phyloP scores from a whole-genome alignment of 2,797 vertebrate species.

The Brotula barbata region DNA sequence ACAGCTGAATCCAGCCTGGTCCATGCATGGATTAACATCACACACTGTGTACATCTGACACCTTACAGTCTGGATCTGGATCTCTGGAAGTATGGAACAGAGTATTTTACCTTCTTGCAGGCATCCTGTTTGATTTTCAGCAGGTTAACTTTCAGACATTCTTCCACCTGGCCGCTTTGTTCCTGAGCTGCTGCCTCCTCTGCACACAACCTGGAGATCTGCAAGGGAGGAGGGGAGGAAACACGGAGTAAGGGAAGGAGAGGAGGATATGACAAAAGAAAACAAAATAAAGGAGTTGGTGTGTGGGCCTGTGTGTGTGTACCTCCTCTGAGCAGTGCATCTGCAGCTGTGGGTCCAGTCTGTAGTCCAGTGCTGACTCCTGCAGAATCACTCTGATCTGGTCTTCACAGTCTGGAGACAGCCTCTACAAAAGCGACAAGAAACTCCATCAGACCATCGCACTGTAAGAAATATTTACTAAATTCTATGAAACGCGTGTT shows the following conservation, averaged over 20 bases:
- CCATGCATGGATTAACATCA: no score
- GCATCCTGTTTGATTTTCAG: conserved; percentile 89
- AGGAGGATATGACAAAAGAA: no score
- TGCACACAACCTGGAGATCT: conserved; percentile 91
- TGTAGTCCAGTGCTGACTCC: conserved; percentile 94
- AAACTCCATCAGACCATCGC: no score
- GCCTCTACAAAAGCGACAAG: conserved; percentile 84
- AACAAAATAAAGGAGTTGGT: no score
- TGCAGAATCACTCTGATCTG: conserved; percentile 95
- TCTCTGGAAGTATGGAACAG: neutral
- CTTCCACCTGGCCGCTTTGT: conserved; percentile 95
- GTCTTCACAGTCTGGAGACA: conserved; percentile 95
- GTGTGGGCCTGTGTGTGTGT: conserved; percentile 4
- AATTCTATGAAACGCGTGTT: no score
- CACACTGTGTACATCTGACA: no score
- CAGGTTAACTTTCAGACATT: conserved; percentile 95
- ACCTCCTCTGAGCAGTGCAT: conserved; percentile 94
- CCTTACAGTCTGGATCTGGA: no score
- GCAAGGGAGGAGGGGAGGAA: neutral
- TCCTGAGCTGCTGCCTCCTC: conserved; percentile 97
- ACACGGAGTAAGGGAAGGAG: neutral
- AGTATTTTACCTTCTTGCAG: conserved; percentile 87
- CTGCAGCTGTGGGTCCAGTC: conserved; percentile 95
- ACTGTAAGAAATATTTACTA: no score
- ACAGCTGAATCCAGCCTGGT: no score